phyloP scores from a whole-genome alignment of 2,797 vertebrate genomes.

The Phalanger gymnotis region DNA sequence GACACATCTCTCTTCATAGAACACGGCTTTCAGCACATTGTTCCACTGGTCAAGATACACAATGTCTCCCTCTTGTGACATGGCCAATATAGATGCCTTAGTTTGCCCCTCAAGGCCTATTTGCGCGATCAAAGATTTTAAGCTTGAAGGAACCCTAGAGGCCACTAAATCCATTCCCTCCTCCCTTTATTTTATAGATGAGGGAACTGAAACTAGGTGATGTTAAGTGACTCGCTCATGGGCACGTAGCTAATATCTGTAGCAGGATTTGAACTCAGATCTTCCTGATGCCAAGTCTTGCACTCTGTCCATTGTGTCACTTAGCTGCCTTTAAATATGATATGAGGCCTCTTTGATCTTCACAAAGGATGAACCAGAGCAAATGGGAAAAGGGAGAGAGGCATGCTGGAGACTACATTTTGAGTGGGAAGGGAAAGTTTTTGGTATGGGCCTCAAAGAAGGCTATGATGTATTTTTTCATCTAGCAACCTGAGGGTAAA shows the following conservation, averaged over 20 bases:
- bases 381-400: neutral
- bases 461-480: neutral
- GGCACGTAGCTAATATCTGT: neutral
- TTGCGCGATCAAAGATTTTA: neutral
- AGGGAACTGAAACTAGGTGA: neutral
- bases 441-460: neutral
- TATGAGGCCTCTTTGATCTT: constrained; percentile 2
- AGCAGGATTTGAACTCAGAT: neutral
- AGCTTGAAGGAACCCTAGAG: neutral
- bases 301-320: neutral
- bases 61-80: neutral
- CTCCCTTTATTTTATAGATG: neutral
- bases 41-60: neutral
- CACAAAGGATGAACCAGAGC: constrained; percentile 18
- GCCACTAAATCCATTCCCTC: neutral
- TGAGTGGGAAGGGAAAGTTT: no score
- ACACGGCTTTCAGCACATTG: neutral
- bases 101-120: neutral
- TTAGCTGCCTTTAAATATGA: neutral
- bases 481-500: neutral
- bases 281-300: neutral
- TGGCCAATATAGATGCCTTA: neutral
- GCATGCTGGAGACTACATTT: neutral
- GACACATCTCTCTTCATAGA: neutral
- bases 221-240: neutral